phyloP scores from a whole-genome alignment of 1,140 invertebrate genomes.

The Drosophila kikkawai region DNA sequence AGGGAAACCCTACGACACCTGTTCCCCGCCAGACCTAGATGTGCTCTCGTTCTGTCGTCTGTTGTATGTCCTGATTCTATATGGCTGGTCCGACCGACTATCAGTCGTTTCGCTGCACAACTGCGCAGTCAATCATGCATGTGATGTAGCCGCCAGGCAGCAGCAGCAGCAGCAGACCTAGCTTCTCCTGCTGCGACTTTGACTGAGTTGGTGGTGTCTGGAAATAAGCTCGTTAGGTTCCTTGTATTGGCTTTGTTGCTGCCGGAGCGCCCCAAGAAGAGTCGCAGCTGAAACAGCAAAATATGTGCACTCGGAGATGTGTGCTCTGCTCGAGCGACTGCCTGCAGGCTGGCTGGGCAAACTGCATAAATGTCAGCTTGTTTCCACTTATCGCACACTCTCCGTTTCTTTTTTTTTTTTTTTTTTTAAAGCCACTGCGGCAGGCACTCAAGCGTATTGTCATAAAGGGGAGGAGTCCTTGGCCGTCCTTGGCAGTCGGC shows the following conservation, averaged over 20 bases:
- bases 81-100: slow-evolving; percentile 33
- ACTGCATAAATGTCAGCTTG: slow-evolving; percentile 83
- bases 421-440: slow-evolving; percentile 49
- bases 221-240: slow-evolving; percentile 81
- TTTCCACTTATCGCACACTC: slow-evolving; percentile 80
- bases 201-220: slow-evolving; percentile 64
- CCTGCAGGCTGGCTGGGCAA: slow-evolving; percentile 76
- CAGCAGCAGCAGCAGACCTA: slow-evolving; percentile 1
- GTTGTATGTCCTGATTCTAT: slow-evolving; percentile 6
- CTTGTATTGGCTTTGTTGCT: slow-evolving; percentile 77
- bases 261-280: slow-evolving; percentile 22
- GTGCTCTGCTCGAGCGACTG: slow-evolving; percentile 69
- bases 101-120: slow-evolving; percentile 66
- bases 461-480: slow-evolving; percentile 38
- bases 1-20: slow-evolving; percentile 66
- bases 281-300: slow-evolving; percentile 59
- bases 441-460: slow-evolving; percentile 66
- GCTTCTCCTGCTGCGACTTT: slow-evolving; percentile 42
- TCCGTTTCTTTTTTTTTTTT: slow-evolving; percentile 12
- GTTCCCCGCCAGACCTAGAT: background rate
- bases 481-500: slow-evolving; percentile 11
- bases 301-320: slow-evolving; percentile 64
- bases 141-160: slow-evolving; percentile 78
- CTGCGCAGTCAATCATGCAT: slow-evolving; percentile 82
- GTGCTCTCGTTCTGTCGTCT: slow-evolving; percentile 12